A percentile compares a stretch with the other conserved stretches of the same genome.
These are phyloP conservation scores for Sesamia nonagrioides DNA, from an alignment of 1,140 invertebrate genomes.

Conservation along the genomic window DNA sequence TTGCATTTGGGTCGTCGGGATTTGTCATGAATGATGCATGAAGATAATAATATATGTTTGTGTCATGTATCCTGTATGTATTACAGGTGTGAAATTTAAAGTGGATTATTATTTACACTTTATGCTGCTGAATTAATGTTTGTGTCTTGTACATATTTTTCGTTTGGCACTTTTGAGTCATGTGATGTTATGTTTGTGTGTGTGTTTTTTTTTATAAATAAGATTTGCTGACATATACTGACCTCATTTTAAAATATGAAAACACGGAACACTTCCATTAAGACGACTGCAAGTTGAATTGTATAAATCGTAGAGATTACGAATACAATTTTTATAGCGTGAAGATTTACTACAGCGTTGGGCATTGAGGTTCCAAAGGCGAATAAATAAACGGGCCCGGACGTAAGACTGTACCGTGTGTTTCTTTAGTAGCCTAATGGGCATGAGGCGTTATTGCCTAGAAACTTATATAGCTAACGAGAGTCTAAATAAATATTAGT, in stretches of 20 bases:
- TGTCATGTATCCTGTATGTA: conserved; percentile 9
- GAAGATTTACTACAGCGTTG: conserved; percentile 11
- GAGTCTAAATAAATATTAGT: conserved; percentile 55
- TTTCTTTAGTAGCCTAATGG: conserved; percentile 38
- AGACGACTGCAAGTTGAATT: conserved; percentile 9
- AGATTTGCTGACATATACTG: too few species aligned
- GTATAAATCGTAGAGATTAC: conserved; percentile 11
- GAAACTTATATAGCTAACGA: conserved; percentile 50
- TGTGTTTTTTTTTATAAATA: too few species aligned
- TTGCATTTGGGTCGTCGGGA: conserved; percentile 13
- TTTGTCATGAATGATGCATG: conserved; percentile 33
- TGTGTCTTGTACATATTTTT: neutral
- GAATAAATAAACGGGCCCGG: neutral
- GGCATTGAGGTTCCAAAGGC: conserved; percentile 2
- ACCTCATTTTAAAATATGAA: neutral
- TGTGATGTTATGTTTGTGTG: too few species aligned
- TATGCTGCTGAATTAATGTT: neutral
- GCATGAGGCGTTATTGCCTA: conserved; percentile 51
- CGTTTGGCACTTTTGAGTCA: too few species aligned
- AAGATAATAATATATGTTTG: conserved; percentile 1
- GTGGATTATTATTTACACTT: neutral
- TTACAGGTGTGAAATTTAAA: conserved; percentile 9
- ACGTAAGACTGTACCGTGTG: conserved; percentile 7
- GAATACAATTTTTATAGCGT: conserved; percentile 12
- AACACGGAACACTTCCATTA: too few species aligned